phyloP scores from a whole-genome alignment of 2,888 invertebrate species.

The Dioctria linearis region DNA sequence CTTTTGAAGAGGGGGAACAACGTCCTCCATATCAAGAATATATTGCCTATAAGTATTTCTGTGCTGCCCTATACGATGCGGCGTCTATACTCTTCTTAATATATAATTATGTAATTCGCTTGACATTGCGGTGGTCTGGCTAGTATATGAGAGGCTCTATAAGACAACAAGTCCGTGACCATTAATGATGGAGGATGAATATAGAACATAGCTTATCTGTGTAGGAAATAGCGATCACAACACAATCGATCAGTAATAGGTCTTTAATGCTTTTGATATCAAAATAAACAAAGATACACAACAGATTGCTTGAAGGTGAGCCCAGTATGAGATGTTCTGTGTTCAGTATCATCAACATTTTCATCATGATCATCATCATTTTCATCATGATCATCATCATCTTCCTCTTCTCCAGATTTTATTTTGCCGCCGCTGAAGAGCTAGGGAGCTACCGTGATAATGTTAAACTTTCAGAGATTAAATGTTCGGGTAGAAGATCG shows the following conservation, averaged over 20 bases:
- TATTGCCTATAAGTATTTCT: slow-evolving; percentile 30
- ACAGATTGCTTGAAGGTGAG: slow-evolving; percentile 15
- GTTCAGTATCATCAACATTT: not conserved
- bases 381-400: not conserved
- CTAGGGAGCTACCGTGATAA: slow-evolving; percentile 30
- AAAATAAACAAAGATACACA: slow-evolving; percentile 51
- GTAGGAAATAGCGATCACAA: slow-evolving; percentile 41
- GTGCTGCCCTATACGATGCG: slow-evolving; percentile 18
- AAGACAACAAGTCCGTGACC: not conserved
- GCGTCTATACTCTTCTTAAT: slow-evolving; percentile 23
- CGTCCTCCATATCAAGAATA: slow-evolving; percentile 14
- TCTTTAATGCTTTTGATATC: slow-evolving; percentile 48
- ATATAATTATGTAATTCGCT: slow-evolving; percentile 57
- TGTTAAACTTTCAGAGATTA: slow-evolving; percentile 48
- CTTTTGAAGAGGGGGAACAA: slow-evolving; percentile 40
- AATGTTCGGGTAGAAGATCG: slow-evolving; percentile 44
- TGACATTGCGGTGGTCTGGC: slow-evolving; percentile 56
- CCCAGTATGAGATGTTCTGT: not conserved
- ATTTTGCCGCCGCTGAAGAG: not conserved
- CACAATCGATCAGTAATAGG: slow-evolving; percentile 54
- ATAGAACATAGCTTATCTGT: not conserved
- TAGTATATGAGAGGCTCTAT: slow-evolving; percentile 27
- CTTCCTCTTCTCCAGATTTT: not conserved
- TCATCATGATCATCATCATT: not conserved
- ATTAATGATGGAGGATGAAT: slow-evolving; percentile 1